phyloP scores from a whole-genome alignment of 2,797 vertebrate genomes.

The Crocodylus rhombifer region DNA sequence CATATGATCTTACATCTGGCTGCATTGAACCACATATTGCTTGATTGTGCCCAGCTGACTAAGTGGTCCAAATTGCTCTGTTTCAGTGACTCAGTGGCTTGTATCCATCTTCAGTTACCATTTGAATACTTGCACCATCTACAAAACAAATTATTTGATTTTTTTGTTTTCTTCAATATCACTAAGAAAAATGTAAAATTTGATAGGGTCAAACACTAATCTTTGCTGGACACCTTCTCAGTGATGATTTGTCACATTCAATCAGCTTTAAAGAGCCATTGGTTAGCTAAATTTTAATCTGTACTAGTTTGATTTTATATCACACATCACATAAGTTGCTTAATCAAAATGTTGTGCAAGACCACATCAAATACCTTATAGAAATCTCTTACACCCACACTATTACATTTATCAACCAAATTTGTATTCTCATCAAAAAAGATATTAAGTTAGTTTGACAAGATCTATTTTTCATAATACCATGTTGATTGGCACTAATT shows the following conservation, averaged over 20 bases:
- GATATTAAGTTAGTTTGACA: neutral
- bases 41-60: neutral
- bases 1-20: neutral
- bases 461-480: neutral
- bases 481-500: constrained; percentile 11
- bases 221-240: neutral
- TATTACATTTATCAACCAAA: neutral
- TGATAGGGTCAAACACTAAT: neutral
- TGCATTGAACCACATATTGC: neutral
- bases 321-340: neutral
- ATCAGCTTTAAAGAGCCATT: neutral
- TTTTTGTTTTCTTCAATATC: neutral
- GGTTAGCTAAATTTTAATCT: neutral
- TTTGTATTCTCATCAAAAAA: constrained; percentile 13
- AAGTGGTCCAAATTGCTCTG: neutral
- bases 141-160: neutral
- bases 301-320: neutral
- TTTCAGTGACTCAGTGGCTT: neutral
- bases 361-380: neutral
- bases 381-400: neutral
- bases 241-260: neutral
- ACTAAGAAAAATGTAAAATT: constrained; percentile 16
- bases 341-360: neutral
- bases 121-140: neutral
- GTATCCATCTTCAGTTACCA: constrained; percentile 15